Evolutionary conservation across 2,797 vertebrate genomes (phyloP).

Genomic region (Manis crassicaudata): DNA sequence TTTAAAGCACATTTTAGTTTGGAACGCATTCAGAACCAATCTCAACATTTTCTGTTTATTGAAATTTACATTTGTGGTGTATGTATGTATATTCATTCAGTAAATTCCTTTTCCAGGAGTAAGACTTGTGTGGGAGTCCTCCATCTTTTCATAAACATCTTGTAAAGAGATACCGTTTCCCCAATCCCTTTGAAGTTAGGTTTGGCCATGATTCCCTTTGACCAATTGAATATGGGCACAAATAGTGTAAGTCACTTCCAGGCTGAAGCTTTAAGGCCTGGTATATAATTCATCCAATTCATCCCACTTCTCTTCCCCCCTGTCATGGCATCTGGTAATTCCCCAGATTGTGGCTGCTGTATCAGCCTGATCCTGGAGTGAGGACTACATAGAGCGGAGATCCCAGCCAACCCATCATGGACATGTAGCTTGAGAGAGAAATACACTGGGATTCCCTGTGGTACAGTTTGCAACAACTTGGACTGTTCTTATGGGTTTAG

Average conservation of each 20-base stretch:
- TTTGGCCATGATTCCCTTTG: background rate
- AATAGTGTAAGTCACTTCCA: background rate
- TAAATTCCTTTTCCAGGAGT: background rate
- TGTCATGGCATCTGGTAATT: background rate
- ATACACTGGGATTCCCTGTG: background rate
- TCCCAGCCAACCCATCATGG: background rate
- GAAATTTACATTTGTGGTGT: background rate
- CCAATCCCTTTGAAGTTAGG: background rate
- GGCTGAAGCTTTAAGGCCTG: background rate
- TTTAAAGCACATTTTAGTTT: conserved; percentile 15
- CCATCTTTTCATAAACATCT: background rate
- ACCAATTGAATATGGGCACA: background rate
- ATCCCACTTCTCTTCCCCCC: background rate
- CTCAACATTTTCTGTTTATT: background rate
- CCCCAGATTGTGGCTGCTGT: background rate
- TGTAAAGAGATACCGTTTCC: background rate
- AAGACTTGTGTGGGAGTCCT: background rate
- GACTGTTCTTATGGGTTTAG: conserved; percentile 36
- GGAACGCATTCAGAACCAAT: background rate
- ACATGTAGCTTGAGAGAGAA: background rate
- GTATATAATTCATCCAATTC: background rate
- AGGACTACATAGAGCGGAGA: background rate
- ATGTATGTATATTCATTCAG: background rate
- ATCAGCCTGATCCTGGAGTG: background rate
- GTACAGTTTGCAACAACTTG: conserved; percentile 14